Base-by-base conservation (phyloP, 2,797 vertebrate genomes). In the Neostethus bicornis region DNA sequence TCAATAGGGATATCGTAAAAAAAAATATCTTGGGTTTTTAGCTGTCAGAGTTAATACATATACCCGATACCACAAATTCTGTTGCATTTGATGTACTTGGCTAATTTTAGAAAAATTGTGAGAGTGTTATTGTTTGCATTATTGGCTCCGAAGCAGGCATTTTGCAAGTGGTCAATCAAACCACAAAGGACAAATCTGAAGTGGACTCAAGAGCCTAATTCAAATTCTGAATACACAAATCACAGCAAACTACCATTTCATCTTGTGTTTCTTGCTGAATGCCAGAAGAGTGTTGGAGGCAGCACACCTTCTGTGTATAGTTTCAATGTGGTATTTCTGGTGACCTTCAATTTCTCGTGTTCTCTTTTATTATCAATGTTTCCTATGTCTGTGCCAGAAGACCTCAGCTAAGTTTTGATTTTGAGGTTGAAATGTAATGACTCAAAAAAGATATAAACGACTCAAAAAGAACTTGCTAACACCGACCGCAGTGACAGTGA, bases 391-490 rank as follows among this genome's bases (percentile, higher is more conserved):
- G 71, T 70, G 75, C 73, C 74, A 75, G 66, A 62, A 50, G 70
- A 78, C 70, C 66, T 75, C 69, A 56, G 21, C 68, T 43, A 51
- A 78, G 84, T 72, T 84, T 77, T 66, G 51, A 75, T 71, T 70
- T 49, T 72, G 73, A 77, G 78, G 79, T 79, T 37, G 69, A 80
- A 54, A 58, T 57, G 68, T 78, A 84, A 84, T 77, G 67, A 78
- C 42, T 81, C 64, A 34, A 64, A 61, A 46, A 80, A 75, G 63
- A 66, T 63, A 64, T 59, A 73, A 66, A 84, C 72, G 68, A 80
- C 63, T 85, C 55, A 59, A 61, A 73, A 73, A 75, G 53, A 35
- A 77, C 28, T 73, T 44, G 57, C 59, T 77, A 60, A 76, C 66
- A 66, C 70, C 54, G 56, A 60, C 61, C 32, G 14, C 23, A 38